Conservation (phyloP, 2,797 vertebrate genomes). For the Pipistrellus kuhlii region DNA sequence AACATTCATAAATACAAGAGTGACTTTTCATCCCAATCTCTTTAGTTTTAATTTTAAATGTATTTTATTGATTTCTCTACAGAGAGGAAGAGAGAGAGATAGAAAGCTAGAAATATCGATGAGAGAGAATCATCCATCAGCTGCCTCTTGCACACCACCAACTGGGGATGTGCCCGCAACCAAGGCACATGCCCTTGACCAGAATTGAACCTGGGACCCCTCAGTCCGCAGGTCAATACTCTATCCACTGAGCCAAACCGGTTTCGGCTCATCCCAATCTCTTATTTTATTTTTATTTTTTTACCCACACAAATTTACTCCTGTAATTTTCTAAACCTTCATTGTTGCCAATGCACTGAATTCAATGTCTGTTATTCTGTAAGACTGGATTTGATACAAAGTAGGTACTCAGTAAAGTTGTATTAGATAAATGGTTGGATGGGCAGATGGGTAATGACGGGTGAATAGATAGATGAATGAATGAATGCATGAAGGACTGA, state of each 20-base stretch:
- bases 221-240: too few species aligned
- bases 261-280: neutral
- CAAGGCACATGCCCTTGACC: too few species aligned
- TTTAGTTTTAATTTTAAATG: too few species aligned
- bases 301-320: conserved; percentile 26
- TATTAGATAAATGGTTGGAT: neutral
- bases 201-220: too few species aligned
- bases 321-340: neutral
- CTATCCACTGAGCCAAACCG: too few species aligned
- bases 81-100: too few species aligned
- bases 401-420: neutral
- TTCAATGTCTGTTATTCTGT: neutral
- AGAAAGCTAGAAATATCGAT: too few species aligned
- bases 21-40: neutral
- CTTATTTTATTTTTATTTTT: neutral
- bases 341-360: neutral
- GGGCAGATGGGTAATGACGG: neutral
- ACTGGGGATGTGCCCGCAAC: too few species aligned
- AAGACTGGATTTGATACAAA: conserved; percentile 19
- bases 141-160: too few species aligned
- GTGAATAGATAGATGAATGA: neutral
- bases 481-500: neutral
- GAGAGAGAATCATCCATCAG: too few species aligned
- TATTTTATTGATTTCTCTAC: too few species aligned
- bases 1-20: neutral